phyloP scores from a whole-genome alignment of 2,113 vertebrate species.

The Laticauda laticaudata region DNA sequence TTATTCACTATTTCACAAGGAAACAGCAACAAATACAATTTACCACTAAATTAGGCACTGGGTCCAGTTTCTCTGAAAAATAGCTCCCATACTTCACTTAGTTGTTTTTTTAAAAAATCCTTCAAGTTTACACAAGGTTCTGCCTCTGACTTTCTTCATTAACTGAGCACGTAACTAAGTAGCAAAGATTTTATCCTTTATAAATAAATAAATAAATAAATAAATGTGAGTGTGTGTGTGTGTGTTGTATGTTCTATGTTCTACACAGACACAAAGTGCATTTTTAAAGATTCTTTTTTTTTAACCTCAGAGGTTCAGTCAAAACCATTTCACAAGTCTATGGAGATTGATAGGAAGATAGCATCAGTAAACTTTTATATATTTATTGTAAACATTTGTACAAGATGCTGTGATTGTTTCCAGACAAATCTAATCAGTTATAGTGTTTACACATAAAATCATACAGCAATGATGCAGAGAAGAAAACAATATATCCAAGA shows the following conservation, averaged over 20 bases:
- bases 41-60: not conserved
- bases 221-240: no score
- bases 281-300: constrained; percentile 9
- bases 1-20: not conserved
- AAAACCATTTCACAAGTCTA: constrained; percentile 28
- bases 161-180: not conserved
- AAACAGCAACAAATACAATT: not conserved
- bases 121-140: not conserved
- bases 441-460: constrained; percentile 60
- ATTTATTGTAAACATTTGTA: constrained; percentile 64
- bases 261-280: not conserved
- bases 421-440: constrained; percentile 67
- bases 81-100: not conserved
- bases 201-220: not conserved
- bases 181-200: constrained; percentile 26
- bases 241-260: no score
- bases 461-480: constrained; percentile 32
- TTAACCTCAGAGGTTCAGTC: constrained; percentile 37
- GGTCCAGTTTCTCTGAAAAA: not conserved
- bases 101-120: not conserved
- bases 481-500: constrained; percentile 41
- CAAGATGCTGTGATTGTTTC: constrained; percentile 64
- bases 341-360: constrained; percentile 57
- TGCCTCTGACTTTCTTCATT: not conserved
- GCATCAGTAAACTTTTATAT: constrained; percentile 52